A percentile compares a stretch with the other conserved stretches of the same genome.
These are phyloP conservation scores for Drosophila oshimai DNA, from an alignment of 1,140 invertebrate species.

Conservation along the genomic window DNA sequence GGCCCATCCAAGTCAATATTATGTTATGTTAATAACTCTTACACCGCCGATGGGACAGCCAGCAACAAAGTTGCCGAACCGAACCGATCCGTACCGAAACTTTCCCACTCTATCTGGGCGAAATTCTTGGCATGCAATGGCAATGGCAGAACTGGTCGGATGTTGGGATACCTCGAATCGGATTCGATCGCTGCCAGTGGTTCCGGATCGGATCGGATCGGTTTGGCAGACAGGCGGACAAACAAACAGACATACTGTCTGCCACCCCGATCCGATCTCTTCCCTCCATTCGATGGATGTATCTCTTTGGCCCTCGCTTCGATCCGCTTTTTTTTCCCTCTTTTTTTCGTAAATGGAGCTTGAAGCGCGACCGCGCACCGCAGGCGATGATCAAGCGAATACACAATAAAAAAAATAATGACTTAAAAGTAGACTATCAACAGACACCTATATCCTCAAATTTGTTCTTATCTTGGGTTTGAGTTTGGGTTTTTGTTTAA, in stretches of 20 bases:
- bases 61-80: background rate
- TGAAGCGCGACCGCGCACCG: conserved; percentile 68
- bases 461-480: too few relatives aligned
- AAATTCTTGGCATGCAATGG: conserved; percentile 61
- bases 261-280: background rate
- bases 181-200: conserved; percentile 40
- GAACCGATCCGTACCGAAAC: conserved; percentile 31
- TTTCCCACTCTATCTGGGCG: conserved; percentile 40
- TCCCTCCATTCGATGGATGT: background rate
- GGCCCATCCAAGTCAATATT: conserved; percentile 52
- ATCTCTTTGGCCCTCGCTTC: conserved; percentile 47
- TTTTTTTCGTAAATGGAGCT: conserved; percentile 68
- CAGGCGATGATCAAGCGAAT: conserved; percentile 57
- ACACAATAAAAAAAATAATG: conserved; percentile 4
- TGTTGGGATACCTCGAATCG: conserved; percentile 27
- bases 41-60: conserved; percentile 10
- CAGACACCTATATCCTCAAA: too few relatives aligned
- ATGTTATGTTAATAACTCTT: conserved; percentile 57
- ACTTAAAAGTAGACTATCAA: too few relatives aligned
- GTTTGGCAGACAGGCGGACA: conserved; percentile 1
- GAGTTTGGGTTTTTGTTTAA: too few relatives aligned
- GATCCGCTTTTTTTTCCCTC: conserved; percentile 30
- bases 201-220: conserved; percentile 8
- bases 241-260: conserved; percentile 28
- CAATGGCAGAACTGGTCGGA: conserved; percentile 67